Percentiles rank a stretch among this genome's conserved stretches.
Conservation (phyloP, 2,888 invertebrate species). For the Athalia cordata region DNA sequence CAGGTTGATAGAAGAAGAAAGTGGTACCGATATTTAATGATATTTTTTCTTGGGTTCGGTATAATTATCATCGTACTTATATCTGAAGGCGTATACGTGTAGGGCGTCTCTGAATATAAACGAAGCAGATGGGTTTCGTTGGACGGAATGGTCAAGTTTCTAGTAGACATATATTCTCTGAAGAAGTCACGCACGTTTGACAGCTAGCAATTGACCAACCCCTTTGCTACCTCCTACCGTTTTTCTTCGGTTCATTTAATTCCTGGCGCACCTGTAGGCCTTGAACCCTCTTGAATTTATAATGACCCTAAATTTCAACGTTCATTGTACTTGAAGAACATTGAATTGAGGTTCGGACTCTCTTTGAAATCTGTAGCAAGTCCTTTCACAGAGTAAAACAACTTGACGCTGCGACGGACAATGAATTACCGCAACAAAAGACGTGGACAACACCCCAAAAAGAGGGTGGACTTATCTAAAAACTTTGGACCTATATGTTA, state of each 20-base stretch:
- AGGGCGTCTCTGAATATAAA: conserved; percentile 34
- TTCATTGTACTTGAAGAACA: conserved; percentile 17
- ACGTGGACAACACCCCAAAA: conserved; percentile 6
- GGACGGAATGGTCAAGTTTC: conserved; percentile 26
- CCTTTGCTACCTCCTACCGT: conserved; percentile 4
- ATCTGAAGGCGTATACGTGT: conserved; percentile 20
- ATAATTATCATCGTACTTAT: conserved; percentile 33
- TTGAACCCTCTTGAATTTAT: conserved; percentile 20
- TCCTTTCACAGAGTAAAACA: conserved; percentile 3
- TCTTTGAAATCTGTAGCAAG: background rate
- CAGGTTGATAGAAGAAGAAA: conserved; percentile 29
- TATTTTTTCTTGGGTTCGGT: conserved; percentile 8
- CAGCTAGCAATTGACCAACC: conserved; percentile 37
- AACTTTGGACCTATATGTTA: conserved; percentile 19
- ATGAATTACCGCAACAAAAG: conserved; percentile 36
- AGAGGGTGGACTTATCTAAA: background rate
- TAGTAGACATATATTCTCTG: conserved; percentile 18
- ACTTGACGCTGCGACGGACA: background rate
- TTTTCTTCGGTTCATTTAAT: conserved; percentile 11
- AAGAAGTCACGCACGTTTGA: conserved; percentile 33
- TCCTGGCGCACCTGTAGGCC: conserved; percentile 29
- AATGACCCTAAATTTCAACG: conserved; percentile 32
- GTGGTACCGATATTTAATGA: conserved; percentile 3
- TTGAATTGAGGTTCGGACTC: background rate
- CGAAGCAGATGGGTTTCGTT: conserved; percentile 41